A percentile compares a stretch with the other conserved stretches of the same genome.
These are phyloP conservation scores for Caligus rogercresseyi DNA, from an alignment of 1,140 invertebrate genomes.

Conservation along the genomic window DNA sequence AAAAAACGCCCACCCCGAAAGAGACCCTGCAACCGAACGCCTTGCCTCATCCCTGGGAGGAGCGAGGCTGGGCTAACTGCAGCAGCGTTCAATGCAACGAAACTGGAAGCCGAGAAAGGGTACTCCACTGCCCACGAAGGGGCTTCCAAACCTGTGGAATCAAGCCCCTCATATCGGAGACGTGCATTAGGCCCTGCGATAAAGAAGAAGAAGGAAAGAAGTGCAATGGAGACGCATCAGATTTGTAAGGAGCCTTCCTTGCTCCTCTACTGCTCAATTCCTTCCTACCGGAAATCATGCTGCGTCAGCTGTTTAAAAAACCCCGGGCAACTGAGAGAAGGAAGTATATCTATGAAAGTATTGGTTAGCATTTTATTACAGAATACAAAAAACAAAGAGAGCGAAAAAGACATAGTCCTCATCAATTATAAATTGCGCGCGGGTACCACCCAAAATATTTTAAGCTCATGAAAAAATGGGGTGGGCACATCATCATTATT, in stretches of 20 bases:
- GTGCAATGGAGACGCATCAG: conserved; percentile 32
- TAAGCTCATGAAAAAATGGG: no score
- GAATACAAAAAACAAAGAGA: no score
- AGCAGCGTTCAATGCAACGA: conserved; percentile 31
- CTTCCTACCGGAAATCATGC: conserved; percentile 36
- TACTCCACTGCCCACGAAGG: conserved; percentile 32
- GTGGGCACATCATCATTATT: no score
- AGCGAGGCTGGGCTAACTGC: conserved; percentile 24
- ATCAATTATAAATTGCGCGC: no score
- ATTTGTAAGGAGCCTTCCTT: conserved; percentile 32
- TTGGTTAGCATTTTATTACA: no score
- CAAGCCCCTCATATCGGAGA: conserved; percentile 27
- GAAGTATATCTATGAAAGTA: no score
- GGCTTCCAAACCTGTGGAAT: conserved; percentile 4
- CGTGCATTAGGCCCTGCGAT: conserved; percentile 24
- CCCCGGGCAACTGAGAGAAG: no score
- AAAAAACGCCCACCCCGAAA: conserved; percentile 23
- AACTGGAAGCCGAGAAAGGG: conserved; percentile 28
- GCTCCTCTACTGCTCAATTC: conserved; percentile 35
- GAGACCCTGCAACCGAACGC: conserved; percentile 24
- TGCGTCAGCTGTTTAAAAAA: conserved; percentile 33
- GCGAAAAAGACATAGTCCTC: no score
- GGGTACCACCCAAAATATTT: no score
- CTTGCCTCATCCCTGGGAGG: conserved; percentile 26
- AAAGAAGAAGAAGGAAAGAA: conserved; percentile 22